Evolutionary conservation across 2,113 vertebrate species (phyloP).

Genomic region (Anarrhichthys ocellatus): DNA sequence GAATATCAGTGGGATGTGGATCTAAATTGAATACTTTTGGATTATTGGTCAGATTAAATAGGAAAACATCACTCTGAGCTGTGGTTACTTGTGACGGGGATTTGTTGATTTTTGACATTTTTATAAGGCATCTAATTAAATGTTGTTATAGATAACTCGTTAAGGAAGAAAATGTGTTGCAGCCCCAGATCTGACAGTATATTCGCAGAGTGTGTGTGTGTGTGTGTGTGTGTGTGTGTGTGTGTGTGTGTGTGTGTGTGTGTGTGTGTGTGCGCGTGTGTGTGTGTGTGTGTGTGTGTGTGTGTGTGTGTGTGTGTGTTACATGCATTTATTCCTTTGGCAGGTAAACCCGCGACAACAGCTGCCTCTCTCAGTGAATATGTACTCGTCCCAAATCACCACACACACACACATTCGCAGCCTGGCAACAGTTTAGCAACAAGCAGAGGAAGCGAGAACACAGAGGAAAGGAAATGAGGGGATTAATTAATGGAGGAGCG

Average conservation of each 20-base stretch:
- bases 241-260: constrained; percentile 10
- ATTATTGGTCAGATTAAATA: constrained; percentile 21
- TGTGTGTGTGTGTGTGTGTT: constrained; percentile 17
- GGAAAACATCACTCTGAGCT: constrained; percentile 2
- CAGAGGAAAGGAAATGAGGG: constrained; percentile 66
- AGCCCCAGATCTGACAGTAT: constrained; percentile 27
- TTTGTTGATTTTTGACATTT: constrained; percentile 22
- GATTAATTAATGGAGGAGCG: constrained; percentile 66
- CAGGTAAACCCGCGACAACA: constrained; percentile 62
- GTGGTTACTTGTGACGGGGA: neutral
- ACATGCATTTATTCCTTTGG: constrained; percentile 56
- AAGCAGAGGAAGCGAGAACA: constrained; percentile 60
- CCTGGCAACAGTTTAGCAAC: constrained; percentile 69
- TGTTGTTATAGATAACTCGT: constrained; percentile 33
- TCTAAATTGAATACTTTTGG: neutral
- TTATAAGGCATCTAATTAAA: constrained; percentile 10
- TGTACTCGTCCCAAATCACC: constrained; percentile 43
- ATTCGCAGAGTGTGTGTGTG: constrained; percentile 31
- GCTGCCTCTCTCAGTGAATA: constrained; percentile 61
- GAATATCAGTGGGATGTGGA: neutral
- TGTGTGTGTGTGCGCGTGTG: neutral
- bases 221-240: constrained; percentile 1
- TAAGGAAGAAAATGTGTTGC: constrained; percentile 21
- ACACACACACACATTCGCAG: constrained; percentile 43
- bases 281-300: constrained; percentile 7